Percentiles rank a stretch among this genome's conserved stretches.
These are phyloP conservation scores for Hiodon tergisus DNA, from an alignment of 2,113 vertebrate species.

Conservation along the genomic window DNA sequence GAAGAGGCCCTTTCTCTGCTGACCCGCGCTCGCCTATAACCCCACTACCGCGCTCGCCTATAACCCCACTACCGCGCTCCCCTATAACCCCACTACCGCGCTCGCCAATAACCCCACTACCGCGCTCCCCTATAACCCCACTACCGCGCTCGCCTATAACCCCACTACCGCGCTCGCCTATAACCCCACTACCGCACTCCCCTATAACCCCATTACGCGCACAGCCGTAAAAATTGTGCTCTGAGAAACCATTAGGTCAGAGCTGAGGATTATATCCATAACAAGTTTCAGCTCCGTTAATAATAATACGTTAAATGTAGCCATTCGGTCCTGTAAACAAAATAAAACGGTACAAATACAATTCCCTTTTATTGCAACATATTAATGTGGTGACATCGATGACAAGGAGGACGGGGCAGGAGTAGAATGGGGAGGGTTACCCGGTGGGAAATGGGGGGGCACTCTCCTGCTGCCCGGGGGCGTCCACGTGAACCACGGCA, in stretches of 20 bases:
- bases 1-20: background rate
- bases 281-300: too few relatives aligned
- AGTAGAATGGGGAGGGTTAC: slow-evolving; percentile 54
- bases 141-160: background rate
- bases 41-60: background rate
- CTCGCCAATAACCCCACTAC: too few relatives aligned
- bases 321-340: too few relatives aligned
- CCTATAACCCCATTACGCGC: too few relatives aligned
- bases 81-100: too few relatives aligned
- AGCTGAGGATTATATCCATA: too few relatives aligned
- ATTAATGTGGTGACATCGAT: background rate
- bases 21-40: background rate
- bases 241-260: too few relatives aligned
- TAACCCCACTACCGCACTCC: background rate
- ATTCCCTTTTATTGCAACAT: too few relatives aligned
- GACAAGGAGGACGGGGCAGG: background rate
- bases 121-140: too few relatives aligned
- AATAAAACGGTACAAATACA: too few relatives aligned
- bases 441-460: slow-evolving; percentile 80
- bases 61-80: background rate
- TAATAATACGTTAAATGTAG: too few relatives aligned
- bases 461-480: slow-evolving; percentile 87
- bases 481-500: slow-evolving; percentile 87
- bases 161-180: background rate
- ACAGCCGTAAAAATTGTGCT: too few relatives aligned